Evolutionary conservation across 2,113 vertebrate species (phyloP).

Genomic region (Pseudopodoces humilis): DNA sequence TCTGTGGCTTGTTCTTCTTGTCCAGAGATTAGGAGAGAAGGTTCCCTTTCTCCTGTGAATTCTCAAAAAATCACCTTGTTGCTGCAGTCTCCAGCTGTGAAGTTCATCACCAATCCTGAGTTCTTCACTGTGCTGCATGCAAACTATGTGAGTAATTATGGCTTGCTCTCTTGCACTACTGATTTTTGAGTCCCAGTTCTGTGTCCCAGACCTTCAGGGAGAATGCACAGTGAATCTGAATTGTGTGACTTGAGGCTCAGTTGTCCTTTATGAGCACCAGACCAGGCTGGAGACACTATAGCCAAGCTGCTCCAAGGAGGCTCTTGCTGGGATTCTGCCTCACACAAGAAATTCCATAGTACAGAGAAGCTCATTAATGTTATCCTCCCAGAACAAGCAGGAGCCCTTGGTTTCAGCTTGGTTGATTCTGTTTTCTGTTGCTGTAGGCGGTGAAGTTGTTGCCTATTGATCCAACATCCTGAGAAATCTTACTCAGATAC

Average conservation of each 20-base stretch:
- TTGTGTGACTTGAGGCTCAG: neutral
- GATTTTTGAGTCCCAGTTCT: neutral
- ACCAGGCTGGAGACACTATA: neutral
- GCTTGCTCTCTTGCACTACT: neutral
- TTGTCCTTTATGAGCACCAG: neutral
- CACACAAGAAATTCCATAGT: neutral
- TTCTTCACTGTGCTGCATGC: slow-evolving; percentile 97
- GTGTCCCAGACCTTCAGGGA: rapidly evolving
- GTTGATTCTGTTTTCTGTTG: neutral
- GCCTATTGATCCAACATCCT: neutral
- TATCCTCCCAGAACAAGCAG: neutral
- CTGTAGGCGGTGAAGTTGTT: neutral
- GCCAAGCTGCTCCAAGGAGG: neutral
- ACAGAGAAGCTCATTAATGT: neutral
- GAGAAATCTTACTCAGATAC: neutral
- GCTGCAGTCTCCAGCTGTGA: slow-evolving; percentile 96
- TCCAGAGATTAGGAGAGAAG: slow-evolving; percentile 85
- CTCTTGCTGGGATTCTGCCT: neutral
- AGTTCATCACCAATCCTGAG: slow-evolving; percentile 96
- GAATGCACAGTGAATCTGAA: neutral
- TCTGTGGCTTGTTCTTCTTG: neutral
- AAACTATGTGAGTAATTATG: slow-evolving; percentile 88
- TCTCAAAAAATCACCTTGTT: slow-evolving; percentile 91
- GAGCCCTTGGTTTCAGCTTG: neutral
- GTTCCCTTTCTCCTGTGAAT: slow-evolving; percentile 86